A percentile compares a stretch with the other conserved stretches of the same genome.
Conservation (phyloP, 2,797 vertebrate species). For the Pitangus sulphuratus region DNA sequence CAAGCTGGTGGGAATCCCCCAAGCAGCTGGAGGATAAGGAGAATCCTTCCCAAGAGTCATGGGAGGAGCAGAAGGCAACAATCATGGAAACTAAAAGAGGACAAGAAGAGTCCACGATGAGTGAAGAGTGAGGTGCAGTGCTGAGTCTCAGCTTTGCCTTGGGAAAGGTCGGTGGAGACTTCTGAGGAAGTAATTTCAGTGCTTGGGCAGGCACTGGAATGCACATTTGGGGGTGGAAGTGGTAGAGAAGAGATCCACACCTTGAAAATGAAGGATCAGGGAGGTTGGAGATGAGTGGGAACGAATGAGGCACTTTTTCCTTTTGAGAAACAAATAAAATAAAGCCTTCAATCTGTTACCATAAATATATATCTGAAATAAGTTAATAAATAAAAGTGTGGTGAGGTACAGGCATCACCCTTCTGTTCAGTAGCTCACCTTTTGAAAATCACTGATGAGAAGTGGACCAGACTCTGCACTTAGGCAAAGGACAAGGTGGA, state of each 20-base stretch:
- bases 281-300: background rate
- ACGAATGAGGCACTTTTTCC: fast-evolving
- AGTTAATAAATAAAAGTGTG: background rate
- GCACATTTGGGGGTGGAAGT: background rate
- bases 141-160: background rate
- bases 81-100: background rate
- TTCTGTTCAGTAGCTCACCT: background rate
- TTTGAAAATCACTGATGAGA: background rate
- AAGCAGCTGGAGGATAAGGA: background rate
- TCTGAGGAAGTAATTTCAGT: background rate
- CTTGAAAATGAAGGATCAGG: background rate
- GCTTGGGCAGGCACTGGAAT: background rate
- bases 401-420: background rate
- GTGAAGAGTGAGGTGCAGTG: background rate
- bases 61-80: background rate
- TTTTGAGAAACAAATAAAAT: background rate
- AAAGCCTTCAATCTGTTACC: background rate
- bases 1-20: background rate
- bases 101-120: background rate
- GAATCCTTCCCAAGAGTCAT: background rate
- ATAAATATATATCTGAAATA: background rate
- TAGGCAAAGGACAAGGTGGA: background rate
- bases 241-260: background rate
- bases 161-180: background rate
- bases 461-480: background rate